Evolutionary conservation across 1,140 invertebrate species (phyloP).

Genomic region (Brachionus paranguensis): DNA sequence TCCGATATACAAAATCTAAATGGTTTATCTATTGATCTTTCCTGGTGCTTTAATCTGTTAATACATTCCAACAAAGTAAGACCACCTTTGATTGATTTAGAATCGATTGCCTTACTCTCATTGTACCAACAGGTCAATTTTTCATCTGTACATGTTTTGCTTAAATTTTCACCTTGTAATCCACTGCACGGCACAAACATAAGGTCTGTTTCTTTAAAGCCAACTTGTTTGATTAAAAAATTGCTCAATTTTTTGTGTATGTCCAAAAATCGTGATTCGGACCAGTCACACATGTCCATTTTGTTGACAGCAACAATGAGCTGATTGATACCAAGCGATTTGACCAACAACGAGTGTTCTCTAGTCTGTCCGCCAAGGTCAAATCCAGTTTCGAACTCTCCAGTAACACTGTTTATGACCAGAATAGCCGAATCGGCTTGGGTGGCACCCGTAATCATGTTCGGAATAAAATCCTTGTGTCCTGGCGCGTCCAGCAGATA

Average conservation of each 20-base stretch:
- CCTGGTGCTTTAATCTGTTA: conserved; percentile 27
- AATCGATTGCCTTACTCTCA: conserved; percentile 47
- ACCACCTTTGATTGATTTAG: not conserved
- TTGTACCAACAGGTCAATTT: conserved; percentile 73
- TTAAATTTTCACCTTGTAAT: conserved; percentile 83
- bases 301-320: conserved; percentile 62
- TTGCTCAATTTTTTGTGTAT: conserved; percentile 72
- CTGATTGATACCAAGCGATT: conserved; percentile 79
- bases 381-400: conserved; percentile 98
- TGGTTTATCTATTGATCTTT: conserved; percentile 74
- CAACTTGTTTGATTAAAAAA: conserved; percentile 86
- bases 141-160: conserved; percentile 64
- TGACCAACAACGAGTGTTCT: conserved; percentile 86
- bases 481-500: conserved; percentile 91
- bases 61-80: not conserved
- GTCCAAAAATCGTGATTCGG: conserved; percentile 71
- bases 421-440: conserved; percentile 93
- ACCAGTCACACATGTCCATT: conserved; percentile 59
- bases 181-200: conserved; percentile 91
- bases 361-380: conserved; percentile 92
- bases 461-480: conserved; percentile 94
- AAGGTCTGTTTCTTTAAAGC: conserved; percentile 79
- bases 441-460: conserved; percentile 91
- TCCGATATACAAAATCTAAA: conserved; percentile 82
- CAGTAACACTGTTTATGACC: conserved; percentile 84